Evolutionary conservation across 2,797 vertebrate species (phyloP).

Genomic region (Artibeus jamaicensis): DNA sequence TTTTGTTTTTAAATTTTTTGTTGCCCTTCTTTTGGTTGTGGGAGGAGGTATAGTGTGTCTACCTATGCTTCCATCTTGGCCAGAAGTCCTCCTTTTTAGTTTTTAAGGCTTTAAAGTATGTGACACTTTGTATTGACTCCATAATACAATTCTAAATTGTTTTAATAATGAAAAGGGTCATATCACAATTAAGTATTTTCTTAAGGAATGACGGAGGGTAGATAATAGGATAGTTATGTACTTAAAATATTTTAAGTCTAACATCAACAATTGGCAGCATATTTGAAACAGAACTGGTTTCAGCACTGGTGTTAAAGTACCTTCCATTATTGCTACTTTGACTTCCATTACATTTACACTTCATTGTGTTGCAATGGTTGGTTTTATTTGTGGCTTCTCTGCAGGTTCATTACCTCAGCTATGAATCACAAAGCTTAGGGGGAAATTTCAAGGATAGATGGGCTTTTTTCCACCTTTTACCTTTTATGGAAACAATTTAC

Average conservation of each 20-base stretch:
- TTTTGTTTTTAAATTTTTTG: too few species aligned
- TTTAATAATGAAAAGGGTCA: neutral
- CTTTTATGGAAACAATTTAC: neutral
- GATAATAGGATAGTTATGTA: neutral
- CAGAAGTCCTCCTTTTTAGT: neutral
- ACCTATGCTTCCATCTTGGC: too few species aligned
- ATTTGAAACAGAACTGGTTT: neutral
- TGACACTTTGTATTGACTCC: neutral
- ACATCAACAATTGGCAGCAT: neutral
- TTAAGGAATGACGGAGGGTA: neutral
- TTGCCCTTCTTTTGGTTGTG: too few species aligned
- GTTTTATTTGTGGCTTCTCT: neutral
- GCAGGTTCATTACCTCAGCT: neutral
- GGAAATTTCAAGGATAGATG: neutral
- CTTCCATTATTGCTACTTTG: neutral
- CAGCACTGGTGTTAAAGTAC: neutral
- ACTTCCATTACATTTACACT: neutral
- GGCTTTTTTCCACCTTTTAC: neutral
- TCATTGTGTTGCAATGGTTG: fast-evolving
- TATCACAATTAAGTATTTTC: neutral
- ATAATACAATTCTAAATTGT: neutral
- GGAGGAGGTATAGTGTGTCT: too few species aligned
- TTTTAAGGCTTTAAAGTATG: neutral
- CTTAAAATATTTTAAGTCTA: constrained; percentile 12
- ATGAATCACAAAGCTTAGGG: neutral